Percentiles rank a stretch among this genome's conserved stretches.
Conservation (phyloP, 2,888 invertebrate species). For the Coelogynopora nodosa region DNA sequence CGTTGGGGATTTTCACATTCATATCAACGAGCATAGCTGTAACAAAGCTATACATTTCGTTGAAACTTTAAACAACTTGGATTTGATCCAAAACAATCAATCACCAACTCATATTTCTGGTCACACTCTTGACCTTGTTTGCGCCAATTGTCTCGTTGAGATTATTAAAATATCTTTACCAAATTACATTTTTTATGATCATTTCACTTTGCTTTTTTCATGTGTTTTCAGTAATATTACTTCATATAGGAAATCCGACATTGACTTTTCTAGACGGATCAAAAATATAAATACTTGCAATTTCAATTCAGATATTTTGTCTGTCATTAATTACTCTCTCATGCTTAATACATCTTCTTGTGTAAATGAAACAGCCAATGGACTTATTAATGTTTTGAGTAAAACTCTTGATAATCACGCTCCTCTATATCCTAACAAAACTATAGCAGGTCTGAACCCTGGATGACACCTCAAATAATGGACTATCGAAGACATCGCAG, state of each 20-base stretch:
- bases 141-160: not conserved
- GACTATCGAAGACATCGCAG: slow-evolving; percentile 22
- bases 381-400: not conserved
- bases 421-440: slow-evolving; percentile 17
- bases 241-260: not conserved
- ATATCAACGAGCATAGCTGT: not conserved
- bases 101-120: not conserved
- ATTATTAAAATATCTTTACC: not conserved
- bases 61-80: not conserved
- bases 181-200: not conserved
- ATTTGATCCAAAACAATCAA: not conserved
- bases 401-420: slow-evolving; percentile 10
- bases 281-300: not conserved
- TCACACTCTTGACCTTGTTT: not conserved
- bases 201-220: not conserved
- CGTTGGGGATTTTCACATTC: not conserved
- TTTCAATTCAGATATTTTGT: slow-evolving; percentile 24
- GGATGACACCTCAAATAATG: slow-evolving; percentile 18
- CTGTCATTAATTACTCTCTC: slow-evolving; percentile 16
- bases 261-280: not conserved
- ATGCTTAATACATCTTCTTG: not conserved
- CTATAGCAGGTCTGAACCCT: slow-evolving; percentile 3
- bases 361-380: slow-evolving; percentile 13
- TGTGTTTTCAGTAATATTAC: not conserved
- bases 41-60: not conserved